Evolutionary conservation across 1,140 invertebrate genomes (phyloP).

Genomic region (Goniozus legneri): DNA sequence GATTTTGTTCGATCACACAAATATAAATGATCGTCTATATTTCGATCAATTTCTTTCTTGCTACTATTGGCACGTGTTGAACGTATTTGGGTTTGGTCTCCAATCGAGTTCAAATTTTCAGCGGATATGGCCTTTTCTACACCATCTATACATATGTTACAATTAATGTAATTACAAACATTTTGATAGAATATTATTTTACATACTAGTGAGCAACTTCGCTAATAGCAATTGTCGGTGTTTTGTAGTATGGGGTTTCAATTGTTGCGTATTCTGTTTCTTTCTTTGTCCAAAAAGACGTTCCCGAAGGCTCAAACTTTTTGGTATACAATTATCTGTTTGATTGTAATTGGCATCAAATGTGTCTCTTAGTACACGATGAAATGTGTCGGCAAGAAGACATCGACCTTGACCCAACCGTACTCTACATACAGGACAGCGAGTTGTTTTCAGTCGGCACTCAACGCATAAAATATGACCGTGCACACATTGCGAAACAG

Average conservation of each 20-base stretch:
- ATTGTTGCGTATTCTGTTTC: background rate
- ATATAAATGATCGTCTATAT: conserved; percentile 24
- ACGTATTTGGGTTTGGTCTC: conserved; percentile 9
- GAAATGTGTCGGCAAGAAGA: conserved; percentile 57
- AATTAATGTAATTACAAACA: too few species aligned
- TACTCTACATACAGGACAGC: conserved; percentile 62
- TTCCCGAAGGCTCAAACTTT: conserved; percentile 31
- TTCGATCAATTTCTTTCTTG: conserved; percentile 18
- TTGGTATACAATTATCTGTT: background rate
- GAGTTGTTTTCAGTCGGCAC: conserved; percentile 58
- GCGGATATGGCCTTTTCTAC: conserved; percentile 40
- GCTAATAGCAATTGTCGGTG: conserved; percentile 11
- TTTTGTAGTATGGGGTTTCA: too few species aligned
- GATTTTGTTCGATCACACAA: conserved; percentile 22
- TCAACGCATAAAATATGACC: conserved; percentile 63
- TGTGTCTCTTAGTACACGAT: conserved; percentile 42
- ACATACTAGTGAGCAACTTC: conserved; percentile 23
- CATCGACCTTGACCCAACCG: conserved; percentile 55
- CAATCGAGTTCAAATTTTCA: conserved; percentile 36
- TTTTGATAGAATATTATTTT: too few species aligned
- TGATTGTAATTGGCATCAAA: conserved; percentile 27
- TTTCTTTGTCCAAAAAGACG: conserved; percentile 37
- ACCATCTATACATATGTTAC: too few species aligned
- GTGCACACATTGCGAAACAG: conserved; percentile 65
- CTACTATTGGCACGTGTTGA: too few species aligned